Evolutionary conservation across 2,888 invertebrate genomes (phyloP).

Genomic region (Tetranychus truncatus): DNA sequence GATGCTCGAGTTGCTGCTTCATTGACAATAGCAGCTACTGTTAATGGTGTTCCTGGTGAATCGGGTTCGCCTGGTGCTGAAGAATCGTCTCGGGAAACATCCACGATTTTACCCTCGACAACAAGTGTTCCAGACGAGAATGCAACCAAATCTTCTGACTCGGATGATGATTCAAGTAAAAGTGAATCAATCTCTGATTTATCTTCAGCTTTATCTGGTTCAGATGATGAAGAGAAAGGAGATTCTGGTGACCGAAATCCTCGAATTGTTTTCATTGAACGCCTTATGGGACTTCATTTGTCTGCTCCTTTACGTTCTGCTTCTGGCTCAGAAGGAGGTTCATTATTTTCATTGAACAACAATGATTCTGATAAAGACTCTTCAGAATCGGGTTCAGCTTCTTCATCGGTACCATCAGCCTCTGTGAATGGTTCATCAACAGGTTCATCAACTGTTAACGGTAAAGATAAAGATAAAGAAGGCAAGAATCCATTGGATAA

Average conservation of each 20-base stretch:
- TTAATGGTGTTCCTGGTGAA: slow-evolving; percentile 7
- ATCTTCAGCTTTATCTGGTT: slow-evolving; percentile 4
- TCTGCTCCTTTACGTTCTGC: slow-evolving; percentile 5
- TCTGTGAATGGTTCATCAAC: not conserved
- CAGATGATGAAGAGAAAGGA: not conserved
- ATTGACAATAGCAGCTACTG: not conserved
- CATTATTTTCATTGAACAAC: slow-evolving; percentile 3
- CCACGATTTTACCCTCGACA: not conserved
- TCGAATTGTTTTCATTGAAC: slow-evolving; percentile 22
- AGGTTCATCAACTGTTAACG: not conserved
- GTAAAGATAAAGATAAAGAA: not conserved
- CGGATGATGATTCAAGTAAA: slow-evolving; percentile 6
- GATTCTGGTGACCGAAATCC: slow-evolving; percentile 18
- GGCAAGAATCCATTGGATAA: slow-evolving; percentile 17
- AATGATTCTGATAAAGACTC: not conserved
- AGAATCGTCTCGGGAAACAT: slow-evolving; percentile 11
- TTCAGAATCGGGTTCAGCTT: not conserved
- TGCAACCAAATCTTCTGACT: not conserved
- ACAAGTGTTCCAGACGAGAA: slow-evolving; percentile 7
- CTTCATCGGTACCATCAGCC: not conserved
- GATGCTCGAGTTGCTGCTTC: not conserved
- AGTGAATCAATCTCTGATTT: slow-evolving; percentile 4
- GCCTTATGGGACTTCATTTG: slow-evolving; percentile 22
- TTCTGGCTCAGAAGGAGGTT: not conserved
- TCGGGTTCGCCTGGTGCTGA: slow-evolving; percentile 2